These are phyloP conservation scores for Lepus townsendii DNA, from an alignment of 2,797 vertebrate genomes.

Conservation along the genomic window DNA sequence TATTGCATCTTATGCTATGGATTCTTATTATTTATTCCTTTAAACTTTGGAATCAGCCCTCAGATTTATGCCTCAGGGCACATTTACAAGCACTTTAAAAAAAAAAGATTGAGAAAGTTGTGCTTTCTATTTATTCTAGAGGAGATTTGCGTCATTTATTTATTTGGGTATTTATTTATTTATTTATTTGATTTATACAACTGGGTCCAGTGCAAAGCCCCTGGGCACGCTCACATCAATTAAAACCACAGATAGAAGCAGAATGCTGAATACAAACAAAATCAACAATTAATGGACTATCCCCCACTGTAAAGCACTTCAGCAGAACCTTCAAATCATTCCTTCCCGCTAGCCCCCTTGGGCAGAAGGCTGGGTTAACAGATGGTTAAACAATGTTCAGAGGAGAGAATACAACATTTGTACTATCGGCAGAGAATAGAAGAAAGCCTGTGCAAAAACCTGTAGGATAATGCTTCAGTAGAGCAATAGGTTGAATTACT, in stretches of 20 bases:
- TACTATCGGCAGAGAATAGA: not conserved
- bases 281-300: conserved; percentile 84
- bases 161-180: conserved; percentile 69
- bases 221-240: conserved; percentile 78
- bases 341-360: conserved; percentile 60
- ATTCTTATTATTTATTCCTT: conserved; percentile 66
- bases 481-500: not conserved
- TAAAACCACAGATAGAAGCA: conserved; percentile 80
- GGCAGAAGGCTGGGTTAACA: conserved; percentile 78
- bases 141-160: conserved; percentile 70
- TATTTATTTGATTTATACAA: conserved; percentile 81
- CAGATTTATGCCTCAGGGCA: conserved; percentile 25
- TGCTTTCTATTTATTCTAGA: conserved; percentile 71
- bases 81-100: conserved; percentile 45
- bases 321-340: conserved; percentile 77
- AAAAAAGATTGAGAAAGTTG: conserved; percentile 57
- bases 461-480: conserved; percentile 52
- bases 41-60: conserved; percentile 52
- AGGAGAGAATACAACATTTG: conserved; percentile 65
- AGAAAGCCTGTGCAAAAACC: conserved; percentile 48
- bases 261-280: conserved; percentile 84
- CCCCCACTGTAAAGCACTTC: conserved; percentile 75
- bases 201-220: conserved; percentile 74
- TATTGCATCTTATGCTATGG: not conserved
- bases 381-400: conserved; percentile 84